Evolutionary conservation across 1,140 invertebrate genomes (phyloP), one percentile per base, ranked within the genome.

Genomic region (Papilio xuthus): DNA sequence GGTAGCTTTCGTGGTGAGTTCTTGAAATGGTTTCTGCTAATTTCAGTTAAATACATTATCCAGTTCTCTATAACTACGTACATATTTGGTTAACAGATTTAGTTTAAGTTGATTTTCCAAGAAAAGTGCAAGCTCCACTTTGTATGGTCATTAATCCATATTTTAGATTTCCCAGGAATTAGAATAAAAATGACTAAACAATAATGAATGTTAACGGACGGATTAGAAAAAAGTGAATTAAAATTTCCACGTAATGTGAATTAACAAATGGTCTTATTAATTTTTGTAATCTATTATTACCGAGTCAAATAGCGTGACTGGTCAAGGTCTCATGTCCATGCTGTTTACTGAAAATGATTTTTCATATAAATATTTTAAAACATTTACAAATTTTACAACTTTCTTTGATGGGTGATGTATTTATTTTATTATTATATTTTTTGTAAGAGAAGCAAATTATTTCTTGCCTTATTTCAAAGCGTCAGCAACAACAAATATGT

Each of bases 1-100:
- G 23, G 63, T 93, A n/a, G 90, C 91, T 60, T 91, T 92, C 77
- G 78, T 91, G 77, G 91, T 92, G 84, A 93, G 90, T 82, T 74
- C 70, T 9, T 42, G 56, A 28, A 8, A 13, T 37, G 18, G 63
- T 50, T 41, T 70, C 77, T 50, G 23, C 67, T 73, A 79, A 41
- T 50, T 50, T 47, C 9, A n/a, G n/a, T n/a, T n/a, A n/a, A n/a
- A n/a, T n/a, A n/a, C n/a, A n/a, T n/a, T n/a, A n/a, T n/a, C n/a
- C n/a, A n/a, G n/a, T n/a, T n/a, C n/a, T n/a, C n/a, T n/a, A n/a
- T n/a, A n/a, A n/a, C n/a, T n/a, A n/a, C n/a, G n/a, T 53, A 7
- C 1, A 18, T 18, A 50, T 2, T 50, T 0, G 1, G 0, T 50
- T n/a, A 53, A 53, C n/a, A 0, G 7, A 20, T 20, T 20, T 53